phyloP scores from a whole-genome alignment of 2,888 invertebrate species.

The Cephus spinipes region DNA sequence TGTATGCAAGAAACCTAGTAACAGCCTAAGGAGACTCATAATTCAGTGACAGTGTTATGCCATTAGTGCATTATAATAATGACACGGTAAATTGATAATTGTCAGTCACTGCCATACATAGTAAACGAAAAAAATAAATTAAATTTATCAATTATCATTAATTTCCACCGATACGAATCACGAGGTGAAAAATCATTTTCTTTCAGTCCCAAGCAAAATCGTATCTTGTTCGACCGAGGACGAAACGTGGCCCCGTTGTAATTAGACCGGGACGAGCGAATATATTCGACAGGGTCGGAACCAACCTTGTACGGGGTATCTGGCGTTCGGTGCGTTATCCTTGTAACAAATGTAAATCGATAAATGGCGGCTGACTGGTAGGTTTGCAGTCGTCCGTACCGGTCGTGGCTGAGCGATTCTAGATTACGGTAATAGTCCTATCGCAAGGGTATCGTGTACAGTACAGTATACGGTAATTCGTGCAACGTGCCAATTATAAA shows the following conservation, averaged over 20 bases:
- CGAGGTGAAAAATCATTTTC: neutral
- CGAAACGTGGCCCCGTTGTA: neutral
- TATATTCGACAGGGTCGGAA: neutral
- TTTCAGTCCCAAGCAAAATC: neutral
- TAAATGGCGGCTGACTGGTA: neutral
- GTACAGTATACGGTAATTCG: neutral
- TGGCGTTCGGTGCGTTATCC: neutral
- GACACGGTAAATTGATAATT: constrained; percentile 37
- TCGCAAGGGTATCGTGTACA: neutral
- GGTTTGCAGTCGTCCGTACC: neutral
- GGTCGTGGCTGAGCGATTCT: neutral
- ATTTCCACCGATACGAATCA: no score
- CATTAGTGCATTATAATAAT: constrained; percentile 35
- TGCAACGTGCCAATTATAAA: neutral
- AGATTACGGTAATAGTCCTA: neutral
- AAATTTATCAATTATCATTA: no score
- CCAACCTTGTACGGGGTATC: neutral
- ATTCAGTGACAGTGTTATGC: constrained; percentile 27
- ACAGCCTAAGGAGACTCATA: constrained; percentile 30
- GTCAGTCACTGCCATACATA: neutral
- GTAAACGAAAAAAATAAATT: no score
- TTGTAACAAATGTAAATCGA: neutral
- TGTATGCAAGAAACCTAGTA: constrained; percentile 18
- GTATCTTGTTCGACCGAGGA: neutral
- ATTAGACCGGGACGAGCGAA: neutral